Base-by-base conservation (phyloP, 1,140 invertebrate genomes). In the Drosophila subobscura region DNA sequence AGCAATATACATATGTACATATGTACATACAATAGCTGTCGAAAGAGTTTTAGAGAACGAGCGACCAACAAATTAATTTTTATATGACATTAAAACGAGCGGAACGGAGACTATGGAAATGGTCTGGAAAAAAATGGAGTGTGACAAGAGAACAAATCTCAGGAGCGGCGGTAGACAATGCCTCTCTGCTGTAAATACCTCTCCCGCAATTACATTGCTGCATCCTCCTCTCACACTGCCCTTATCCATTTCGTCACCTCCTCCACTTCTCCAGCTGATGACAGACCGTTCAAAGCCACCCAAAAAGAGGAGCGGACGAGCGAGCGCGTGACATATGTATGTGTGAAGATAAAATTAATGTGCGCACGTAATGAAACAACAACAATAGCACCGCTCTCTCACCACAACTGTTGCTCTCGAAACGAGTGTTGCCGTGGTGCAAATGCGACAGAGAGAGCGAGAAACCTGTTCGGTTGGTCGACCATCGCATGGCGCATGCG, bases 21-120 rank as follows among this genome's bases (percentile, higher is more conserved):
- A n/a, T n/a, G n/a, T n/a, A n/a, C n/a, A n/a, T n/a, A n/a, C n/a
- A n/a, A n/a, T 2, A 22, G 46, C 6, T 14, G 10, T 27, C 40
- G 41, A 54, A 25, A 23, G 27, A 40, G 45, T 41, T 40, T 33
- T n/a, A 57, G 55, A 50, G 77, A 50, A 45, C 61, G 73, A 83
- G 84, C 75, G 84, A 74, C 84, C 88, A 88, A 88, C 84, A 88
- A 88, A 88, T 88, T 88, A 88, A 89, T 89, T 88, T 88, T 89
- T 88, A 88, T 88, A 83, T 88, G 83, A 88, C 79, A 88, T 88
- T 78, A 86, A 86, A 88, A 88, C 84, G 78, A 88, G 78, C 78
- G 78, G 33, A 88, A 57, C 70, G 74, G 83, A 83, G 74, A 78
- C 81, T 70, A 75, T 71, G 63, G 64, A 77, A 77, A 77, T 68